Evolutionary conservation across 1,140 invertebrate species (phyloP).

Genomic region (Geopemphigus sp.): DNA sequence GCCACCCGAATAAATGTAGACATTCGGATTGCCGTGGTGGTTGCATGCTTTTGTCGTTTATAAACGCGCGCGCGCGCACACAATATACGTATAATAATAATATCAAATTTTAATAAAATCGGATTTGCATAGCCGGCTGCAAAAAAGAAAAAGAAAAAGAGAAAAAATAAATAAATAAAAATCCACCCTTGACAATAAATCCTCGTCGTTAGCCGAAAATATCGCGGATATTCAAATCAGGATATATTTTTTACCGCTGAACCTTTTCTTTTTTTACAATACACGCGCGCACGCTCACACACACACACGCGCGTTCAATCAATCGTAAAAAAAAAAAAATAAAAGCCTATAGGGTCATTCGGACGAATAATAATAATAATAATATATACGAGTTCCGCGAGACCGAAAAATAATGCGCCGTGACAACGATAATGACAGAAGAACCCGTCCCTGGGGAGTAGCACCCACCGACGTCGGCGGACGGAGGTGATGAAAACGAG

Average conservation of each 20-base stretch:
- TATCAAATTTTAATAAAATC: conserved; percentile 40
- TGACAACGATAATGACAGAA: conserved; percentile 36
- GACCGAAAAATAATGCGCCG: conserved; percentile 34
- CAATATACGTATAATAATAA: neutral
- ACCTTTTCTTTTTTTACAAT: conserved; percentile 18
- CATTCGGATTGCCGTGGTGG: conserved; percentile 6
- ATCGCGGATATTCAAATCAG: conserved; percentile 37
- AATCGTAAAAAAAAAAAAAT: conserved; percentile 9
- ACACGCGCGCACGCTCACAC: neutral
- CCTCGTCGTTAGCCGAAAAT: conserved; percentile 24
- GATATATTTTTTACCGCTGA: neutral
- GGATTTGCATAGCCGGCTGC: conserved; percentile 42
- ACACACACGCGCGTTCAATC: neutral
- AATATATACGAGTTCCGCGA: conserved; percentile 4
- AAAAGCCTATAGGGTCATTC: conserved; percentile 37
- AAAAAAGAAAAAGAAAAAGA: conserved; percentile 6
- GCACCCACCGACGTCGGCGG: neutral
- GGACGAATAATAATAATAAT: conserved; percentile 21
- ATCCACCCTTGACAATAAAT: conserved; percentile 36
- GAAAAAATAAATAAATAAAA: neutral
- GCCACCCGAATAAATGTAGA: neutral
- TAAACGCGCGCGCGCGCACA: neutral
- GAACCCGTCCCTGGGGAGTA: conserved; percentile 1
- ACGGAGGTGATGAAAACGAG: conserved; percentile 15
- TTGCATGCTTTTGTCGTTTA: conserved; percentile 25